Evolutionary conservation across 2,888 invertebrate genomes (phyloP).

Genomic region (Perdita meconis): DNA sequence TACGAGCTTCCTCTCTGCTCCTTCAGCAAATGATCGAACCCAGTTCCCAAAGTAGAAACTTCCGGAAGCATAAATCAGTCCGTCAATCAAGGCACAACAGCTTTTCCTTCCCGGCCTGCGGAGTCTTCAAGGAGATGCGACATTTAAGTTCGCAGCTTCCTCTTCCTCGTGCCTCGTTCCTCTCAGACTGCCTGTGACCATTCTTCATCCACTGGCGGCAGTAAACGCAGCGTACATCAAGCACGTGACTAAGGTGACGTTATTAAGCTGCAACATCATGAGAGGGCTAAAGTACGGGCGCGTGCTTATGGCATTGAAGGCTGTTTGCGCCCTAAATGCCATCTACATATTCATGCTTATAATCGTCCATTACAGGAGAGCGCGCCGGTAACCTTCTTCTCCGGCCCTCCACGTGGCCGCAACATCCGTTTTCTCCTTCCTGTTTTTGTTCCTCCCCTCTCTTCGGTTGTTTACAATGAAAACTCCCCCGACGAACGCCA

Average conservation of each 20-base stretch:
- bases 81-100: neutral
- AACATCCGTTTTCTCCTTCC: slow-evolving; percentile 29
- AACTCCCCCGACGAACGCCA: slow-evolving; percentile 31
- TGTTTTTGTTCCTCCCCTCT: slow-evolving; percentile 29
- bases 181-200: neutral
- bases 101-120: neutral
- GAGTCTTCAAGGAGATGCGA: neutral
- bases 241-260: slow-evolving; percentile 55
- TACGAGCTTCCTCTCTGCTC: neutral
- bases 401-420: slow-evolving; percentile 13
- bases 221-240: slow-evolving; percentile 29
- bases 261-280: slow-evolving; percentile 59
- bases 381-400: slow-evolving; percentile 42
- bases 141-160: neutral
- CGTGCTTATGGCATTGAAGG: slow-evolving; percentile 63
- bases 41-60: too few species aligned
- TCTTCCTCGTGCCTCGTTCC: neutral
- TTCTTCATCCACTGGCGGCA: slow-evolving; percentile 20
- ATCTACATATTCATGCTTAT: slow-evolving; percentile 79
- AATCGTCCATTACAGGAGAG: slow-evolving; percentile 64
- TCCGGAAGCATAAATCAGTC: neutral
- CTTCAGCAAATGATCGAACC: neutral
- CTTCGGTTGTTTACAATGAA: slow-evolving; percentile 35
- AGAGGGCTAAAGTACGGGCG: slow-evolving; percentile 63
- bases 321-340: slow-evolving; percentile 71